Base-by-base conservation (phyloP, 53 echinoderm and acorn worm species). In the Patiria pectinifera region DNA sequence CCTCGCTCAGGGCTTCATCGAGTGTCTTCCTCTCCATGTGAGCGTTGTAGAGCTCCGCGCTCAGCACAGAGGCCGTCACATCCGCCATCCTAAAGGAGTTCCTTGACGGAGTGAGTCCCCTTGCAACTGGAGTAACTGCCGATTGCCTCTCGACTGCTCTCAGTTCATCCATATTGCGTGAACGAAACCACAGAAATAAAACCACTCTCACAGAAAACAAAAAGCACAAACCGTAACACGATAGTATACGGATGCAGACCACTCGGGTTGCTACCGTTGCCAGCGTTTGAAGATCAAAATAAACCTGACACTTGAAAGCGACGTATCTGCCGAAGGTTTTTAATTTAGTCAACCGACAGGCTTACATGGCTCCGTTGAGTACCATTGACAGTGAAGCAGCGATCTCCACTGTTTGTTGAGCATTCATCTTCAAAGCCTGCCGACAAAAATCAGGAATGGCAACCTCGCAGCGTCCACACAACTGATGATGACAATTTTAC, bases 11-110 rank as follows among this genome's bases (percentile, higher is more conserved):
- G 24, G 49, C 13, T 61, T 61, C 25, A 14, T 84, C 35, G 24
- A 24, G 63, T 61, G 66, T 62, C 44, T 62, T 84, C 26, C 87
- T 87, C 25, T 49, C 87, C 76, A 87, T 70, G 86, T 86, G 86
- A 15, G 86, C 72, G 86, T 61, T 86, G 71, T 61, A 71, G 62
- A 86, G 86, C 86, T 71, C 23, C 11, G 71, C 71, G 19, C 25
- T 71, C 19, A 86, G 66, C 16, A 21, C 84, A 35, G 62, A 63
- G 84, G 11, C 45, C 16, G 85, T 70, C 8, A 44, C 71, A 70
- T 85, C 70, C 10, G 63, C 66, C 35, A 84, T n/a, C 59, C 69
- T 85, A 21, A 62, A 71, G 46, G 24, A 26, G 47, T 85, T 45
- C 85, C 45, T 11, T 70, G 70, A 14, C 19, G 85, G 74, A 22